Percentiles rank a stretch among this genome's conserved stretches.
Evolutionary conservation across 1,140 invertebrate species (phyloP).

Genomic region (Psix sp.): DNA sequence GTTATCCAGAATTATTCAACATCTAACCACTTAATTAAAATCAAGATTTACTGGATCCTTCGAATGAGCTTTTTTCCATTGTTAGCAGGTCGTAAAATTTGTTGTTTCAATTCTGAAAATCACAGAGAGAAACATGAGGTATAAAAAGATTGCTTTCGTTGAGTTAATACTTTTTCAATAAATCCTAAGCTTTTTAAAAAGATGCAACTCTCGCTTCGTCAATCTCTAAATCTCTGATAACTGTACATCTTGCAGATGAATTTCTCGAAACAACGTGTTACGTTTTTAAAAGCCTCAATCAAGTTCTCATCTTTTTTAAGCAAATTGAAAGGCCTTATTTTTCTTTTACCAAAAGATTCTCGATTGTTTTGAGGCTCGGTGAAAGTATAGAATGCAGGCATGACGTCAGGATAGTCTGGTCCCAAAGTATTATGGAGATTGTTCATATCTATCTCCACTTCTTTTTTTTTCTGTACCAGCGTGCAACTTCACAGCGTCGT

Average conservation of each 20-base stretch:
- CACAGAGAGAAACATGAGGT: constrained; percentile 50
- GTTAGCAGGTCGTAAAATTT: constrained; percentile 30
- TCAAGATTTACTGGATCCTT: constrained; percentile 7
- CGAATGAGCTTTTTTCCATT: constrained; percentile 40
- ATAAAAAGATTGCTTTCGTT: constrained; percentile 38
- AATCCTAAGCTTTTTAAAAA: constrained; percentile 19
- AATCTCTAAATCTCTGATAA: constrained; percentile 2
- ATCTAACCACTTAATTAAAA: constrained; percentile 42
- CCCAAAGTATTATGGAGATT: constrained; percentile 8
- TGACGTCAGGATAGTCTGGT: background rate
- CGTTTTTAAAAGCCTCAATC: constrained; percentile 31
- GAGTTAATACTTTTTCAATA: background rate
- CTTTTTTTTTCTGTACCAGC: constrained; percentile 2
- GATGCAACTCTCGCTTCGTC: constrained; percentile 17
- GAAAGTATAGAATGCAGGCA: constrained; percentile 65
- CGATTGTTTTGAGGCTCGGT: constrained; percentile 71
- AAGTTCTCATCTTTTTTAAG: constrained; percentile 37
- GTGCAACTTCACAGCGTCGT: background rate
- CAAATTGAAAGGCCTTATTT: constrained; percentile 56
- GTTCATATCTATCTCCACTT: constrained; percentile 3
- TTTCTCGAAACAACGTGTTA: constrained; percentile 4
- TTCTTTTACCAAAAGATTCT: constrained; percentile 62
- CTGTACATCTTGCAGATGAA: constrained; percentile 18
- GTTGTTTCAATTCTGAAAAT: constrained; percentile 28
- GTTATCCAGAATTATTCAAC: constrained; percentile 6